Conservation (phyloP, 2,113 vertebrate species). For the Campylorhamphus procurvoides region DNA sequence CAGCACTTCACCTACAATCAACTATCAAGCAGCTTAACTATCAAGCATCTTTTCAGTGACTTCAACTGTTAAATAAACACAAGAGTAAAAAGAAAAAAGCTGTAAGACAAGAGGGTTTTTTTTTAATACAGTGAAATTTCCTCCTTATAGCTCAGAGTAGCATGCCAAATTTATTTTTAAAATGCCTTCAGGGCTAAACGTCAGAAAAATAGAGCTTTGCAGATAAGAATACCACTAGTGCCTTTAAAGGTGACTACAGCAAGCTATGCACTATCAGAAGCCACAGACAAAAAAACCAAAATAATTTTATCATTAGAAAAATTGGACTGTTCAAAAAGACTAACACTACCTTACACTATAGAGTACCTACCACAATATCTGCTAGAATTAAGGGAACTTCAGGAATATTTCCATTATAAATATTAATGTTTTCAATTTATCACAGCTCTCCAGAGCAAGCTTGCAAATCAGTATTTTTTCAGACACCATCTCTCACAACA, state of each 20-base stretch:
- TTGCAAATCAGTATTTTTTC: neutral
- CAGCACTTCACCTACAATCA: neutral
- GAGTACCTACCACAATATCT: neutral
- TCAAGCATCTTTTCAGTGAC: neutral
- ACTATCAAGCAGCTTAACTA: neutral
- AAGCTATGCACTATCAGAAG: neutral
- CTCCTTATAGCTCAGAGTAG: neutral
- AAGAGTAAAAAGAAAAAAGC: neutral
- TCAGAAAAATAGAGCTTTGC: neutral
- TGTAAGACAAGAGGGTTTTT: neutral
- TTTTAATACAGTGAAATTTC: neutral
- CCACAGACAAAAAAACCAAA: neutral
- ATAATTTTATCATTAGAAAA: neutral
- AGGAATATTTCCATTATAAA: neutral
- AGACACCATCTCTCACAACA: neutral
- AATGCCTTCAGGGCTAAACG: slow-evolving; percentile 13
- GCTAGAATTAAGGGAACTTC: neutral
- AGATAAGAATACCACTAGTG: neutral
- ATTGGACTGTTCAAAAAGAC: neutral
- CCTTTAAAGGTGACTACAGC: neutral
- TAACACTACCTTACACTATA: neutral
- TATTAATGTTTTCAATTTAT: neutral
- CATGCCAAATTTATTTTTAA: neutral
- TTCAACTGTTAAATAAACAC: neutral
- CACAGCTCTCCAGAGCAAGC: neutral